Conservation (phyloP, 1,140 invertebrate species). For the Pogonus chalceus region DNA sequence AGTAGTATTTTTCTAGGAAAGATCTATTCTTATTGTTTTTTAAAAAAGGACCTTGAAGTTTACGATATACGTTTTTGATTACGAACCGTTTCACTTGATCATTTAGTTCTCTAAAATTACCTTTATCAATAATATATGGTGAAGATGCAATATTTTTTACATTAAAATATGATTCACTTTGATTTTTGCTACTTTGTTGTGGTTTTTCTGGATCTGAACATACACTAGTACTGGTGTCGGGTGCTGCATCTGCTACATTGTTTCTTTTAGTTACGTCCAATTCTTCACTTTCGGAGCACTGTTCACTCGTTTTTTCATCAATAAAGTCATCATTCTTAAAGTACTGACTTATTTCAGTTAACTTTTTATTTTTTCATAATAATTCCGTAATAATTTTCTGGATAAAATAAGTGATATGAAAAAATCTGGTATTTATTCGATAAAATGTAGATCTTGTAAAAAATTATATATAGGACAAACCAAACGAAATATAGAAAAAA, state of each 20-base stretch:
- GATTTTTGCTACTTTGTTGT: slow-evolving; percentile 11
- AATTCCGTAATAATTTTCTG: too few species aligned
- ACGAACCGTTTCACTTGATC: slow-evolving; percentile 12
- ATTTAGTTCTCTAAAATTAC: slow-evolving; percentile 12
- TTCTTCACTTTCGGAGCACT: slow-evolving; percentile 13
- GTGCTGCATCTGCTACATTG: slow-evolving; percentile 12
- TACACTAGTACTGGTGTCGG: slow-evolving; percentile 14
- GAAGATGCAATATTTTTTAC: slow-evolving; percentile 11
- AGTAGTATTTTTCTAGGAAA: slow-evolving; percentile 16
- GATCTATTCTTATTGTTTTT: slow-evolving; percentile 13
- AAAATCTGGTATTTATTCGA: too few species aligned
- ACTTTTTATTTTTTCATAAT: slow-evolving; percentile 12
- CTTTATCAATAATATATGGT: slow-evolving; percentile 12
- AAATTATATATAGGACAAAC: too few species aligned
- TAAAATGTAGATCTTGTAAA: too few species aligned
- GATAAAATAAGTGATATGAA: too few species aligned
- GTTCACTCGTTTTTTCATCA: slow-evolving; percentile 13
- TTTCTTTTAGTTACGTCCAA: slow-evolving; percentile 11
- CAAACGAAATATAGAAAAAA: too few species aligned
- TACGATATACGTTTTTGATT: slow-evolving; percentile 11
- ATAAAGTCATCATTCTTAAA: slow-evolving; percentile 13
- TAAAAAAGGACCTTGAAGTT: slow-evolving; percentile 15
- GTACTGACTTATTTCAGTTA: slow-evolving; percentile 12
- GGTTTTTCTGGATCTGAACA: slow-evolving; percentile 15
- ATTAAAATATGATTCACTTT: slow-evolving; percentile 10